Evolutionary conservation across 2,113 vertebrate genomes (phyloP), one percentile per base, ranked within the genome.

Genomic region (Brienomyrus brachyistius): DNA sequence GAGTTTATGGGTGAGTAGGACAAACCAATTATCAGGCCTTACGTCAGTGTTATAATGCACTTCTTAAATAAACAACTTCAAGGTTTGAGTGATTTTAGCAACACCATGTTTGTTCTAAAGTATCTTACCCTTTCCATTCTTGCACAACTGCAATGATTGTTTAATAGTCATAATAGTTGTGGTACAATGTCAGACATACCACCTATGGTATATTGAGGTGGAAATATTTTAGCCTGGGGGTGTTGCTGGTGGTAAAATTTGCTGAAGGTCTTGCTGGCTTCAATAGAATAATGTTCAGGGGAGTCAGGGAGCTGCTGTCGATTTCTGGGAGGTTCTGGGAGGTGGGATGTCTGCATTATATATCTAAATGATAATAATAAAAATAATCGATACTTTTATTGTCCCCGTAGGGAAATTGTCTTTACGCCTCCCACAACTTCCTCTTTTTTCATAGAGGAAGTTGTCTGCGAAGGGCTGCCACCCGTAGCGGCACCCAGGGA

Each of bases 1-100:
- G 45, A 15, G 40, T 27, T 54, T 59, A 43, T n/a, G 77, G 89
- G 89, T 89, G 89, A 89, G 89, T 82, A n/a, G 19, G 77, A 74
- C 74, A 40, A 59, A 6, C 45, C 21, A 48, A 13, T 9, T 21
- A 11, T 47, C 43, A 48, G 19, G 45, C 8, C 21, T 84, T 19
- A 47, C 21, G 8, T 45, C 45, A 40, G 40, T 40, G 5, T 82
- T 45, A 84, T 23, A 43, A 23, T n/a, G 45, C 45, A n/a, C 8
- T 23, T 47, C 23, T 21, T 19, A 84, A 84, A 48, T 84, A 47
- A 84, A 48, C 48, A 47, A n/a, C 23, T 83, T 15, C 45, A 40
- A 27, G 17, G 82, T 23, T 47, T 45, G 2, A 52, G 50, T 86
- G 13, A 86, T 19, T 86, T 52, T 52, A 86, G 9, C 80, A 84